These are phyloP conservation scores for Piprites chloris DNA, from an alignment of 2,113 vertebrate species.

Conservation along the genomic window DNA sequence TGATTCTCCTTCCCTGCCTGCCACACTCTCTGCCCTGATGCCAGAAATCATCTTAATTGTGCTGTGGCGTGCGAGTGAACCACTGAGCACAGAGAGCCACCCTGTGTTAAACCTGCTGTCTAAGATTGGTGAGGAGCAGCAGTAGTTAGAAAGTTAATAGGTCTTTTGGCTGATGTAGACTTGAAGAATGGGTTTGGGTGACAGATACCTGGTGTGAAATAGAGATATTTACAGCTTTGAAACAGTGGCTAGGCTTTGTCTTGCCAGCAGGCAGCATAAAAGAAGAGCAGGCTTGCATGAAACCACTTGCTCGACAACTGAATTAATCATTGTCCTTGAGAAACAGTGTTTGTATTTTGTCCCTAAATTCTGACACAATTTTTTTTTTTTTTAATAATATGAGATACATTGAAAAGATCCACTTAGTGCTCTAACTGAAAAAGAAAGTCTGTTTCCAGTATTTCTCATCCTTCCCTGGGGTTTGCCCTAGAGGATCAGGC, in stretches of 20 bases:
- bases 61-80: rapidly evolving
- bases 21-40: background rate
- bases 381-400: background rate
- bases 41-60: background rate
- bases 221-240: background rate
- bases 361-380: background rate
- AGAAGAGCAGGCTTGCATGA: background rate
- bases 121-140: background rate
- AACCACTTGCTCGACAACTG: background rate
- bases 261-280: background rate
- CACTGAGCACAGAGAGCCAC: background rate
- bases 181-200: background rate
- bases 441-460: background rate
- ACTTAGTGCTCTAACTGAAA: background rate
- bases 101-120: background rate
- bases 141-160: background rate
- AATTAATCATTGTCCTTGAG: background rate
- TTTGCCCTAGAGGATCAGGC: background rate
- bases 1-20: background rate
- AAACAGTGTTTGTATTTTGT: background rate
- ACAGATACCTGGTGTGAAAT: background rate
- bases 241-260: background rate
- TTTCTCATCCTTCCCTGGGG: background rate
- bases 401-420: background rate
- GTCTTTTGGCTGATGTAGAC: background rate